Evolutionary conservation across 2,888 invertebrate species (phyloP).

Genomic region (Frankliniella intonsa): DNA sequence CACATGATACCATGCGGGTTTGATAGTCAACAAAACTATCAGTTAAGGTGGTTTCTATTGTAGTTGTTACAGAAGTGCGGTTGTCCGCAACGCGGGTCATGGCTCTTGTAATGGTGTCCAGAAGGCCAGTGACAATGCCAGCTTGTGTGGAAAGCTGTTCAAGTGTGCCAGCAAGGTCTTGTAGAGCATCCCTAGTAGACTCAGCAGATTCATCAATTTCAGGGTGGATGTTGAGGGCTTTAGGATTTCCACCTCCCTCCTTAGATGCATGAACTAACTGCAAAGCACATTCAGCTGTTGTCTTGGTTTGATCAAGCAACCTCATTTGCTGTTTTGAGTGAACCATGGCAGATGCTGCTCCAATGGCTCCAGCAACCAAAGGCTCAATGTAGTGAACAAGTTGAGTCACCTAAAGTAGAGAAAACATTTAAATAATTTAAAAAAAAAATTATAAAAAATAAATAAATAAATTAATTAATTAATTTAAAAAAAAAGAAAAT

Average conservation of each 20-base stretch:
- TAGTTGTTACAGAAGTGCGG: conserved; percentile 44
- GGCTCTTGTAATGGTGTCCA: conserved; percentile 87
- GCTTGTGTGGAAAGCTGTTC: conserved; percentile 80
- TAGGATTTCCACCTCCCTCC: conserved; percentile 89
- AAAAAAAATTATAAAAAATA: conserved; percentile 29
- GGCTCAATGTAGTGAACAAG: conserved; percentile 76
- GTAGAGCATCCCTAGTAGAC: conserved; percentile 71
- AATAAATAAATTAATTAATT: conserved; percentile 11
- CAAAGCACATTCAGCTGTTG: conserved; percentile 88
- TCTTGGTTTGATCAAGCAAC: conserved; percentile 86
- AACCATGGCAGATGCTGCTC: conserved; percentile 82
- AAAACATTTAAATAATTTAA: conserved; percentile 38
- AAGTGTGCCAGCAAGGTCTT: conserved; percentile 72
- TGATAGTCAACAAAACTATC: conserved; percentile 93
- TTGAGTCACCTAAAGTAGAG: conserved; percentile 44
- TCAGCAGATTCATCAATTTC: conserved; percentile 78
- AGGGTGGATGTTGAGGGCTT: conserved; percentile 72
- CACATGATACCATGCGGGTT: conserved; percentile 90
- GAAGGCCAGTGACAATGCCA: conserved; percentile 82
- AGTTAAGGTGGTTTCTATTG: conserved; percentile 42
- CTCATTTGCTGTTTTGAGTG: conserved; percentile 83
- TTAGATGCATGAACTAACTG: conserved; percentile 80
- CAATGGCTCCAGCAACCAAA: conserved; percentile 74
- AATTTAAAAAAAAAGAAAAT: conserved; percentile 29
- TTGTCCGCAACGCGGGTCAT: conserved; percentile 75